Conservation (phyloP, 2,888 invertebrate genomes). For the Saturnia japonica region DNA sequence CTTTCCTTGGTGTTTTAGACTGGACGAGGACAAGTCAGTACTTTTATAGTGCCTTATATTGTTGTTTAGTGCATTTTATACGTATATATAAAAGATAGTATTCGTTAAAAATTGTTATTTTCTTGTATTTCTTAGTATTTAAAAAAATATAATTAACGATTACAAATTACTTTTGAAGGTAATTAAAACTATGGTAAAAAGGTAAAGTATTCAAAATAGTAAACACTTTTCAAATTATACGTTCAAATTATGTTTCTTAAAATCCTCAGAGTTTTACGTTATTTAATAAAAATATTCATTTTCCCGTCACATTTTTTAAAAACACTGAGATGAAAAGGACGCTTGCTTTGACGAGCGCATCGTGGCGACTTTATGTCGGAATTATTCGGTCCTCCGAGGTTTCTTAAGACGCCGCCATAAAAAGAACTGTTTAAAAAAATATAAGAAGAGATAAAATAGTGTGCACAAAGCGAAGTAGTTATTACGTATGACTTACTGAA, state of each 20-base stretch:
- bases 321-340: not conserved
- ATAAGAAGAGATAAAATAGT: not conserved
- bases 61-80: too few species aligned
- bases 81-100: too few species aligned
- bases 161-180: not conserved
- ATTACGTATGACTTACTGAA: not conserved
- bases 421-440: constrained; percentile 1
- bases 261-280: not conserved
- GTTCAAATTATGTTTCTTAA: not conserved
- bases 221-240: not conserved
- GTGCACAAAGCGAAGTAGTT: not conserved
- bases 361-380: constrained; percentile 7
- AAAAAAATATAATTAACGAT: not conserved
- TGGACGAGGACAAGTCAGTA: too few species aligned
- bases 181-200: not conserved
- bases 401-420: constrained; percentile 1
- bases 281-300: not conserved
- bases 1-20: too few species aligned
- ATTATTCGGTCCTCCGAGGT: not conserved
- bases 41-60: too few species aligned
- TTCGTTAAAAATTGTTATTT: too few species aligned
- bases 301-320: not conserved
- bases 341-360: constrained; percentile 8
- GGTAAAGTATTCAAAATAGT: not conserved
- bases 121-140: too few species aligned